Base-by-base conservation (phyloP, 1,140 invertebrate species). In the Melitaea cinxia region DNA sequence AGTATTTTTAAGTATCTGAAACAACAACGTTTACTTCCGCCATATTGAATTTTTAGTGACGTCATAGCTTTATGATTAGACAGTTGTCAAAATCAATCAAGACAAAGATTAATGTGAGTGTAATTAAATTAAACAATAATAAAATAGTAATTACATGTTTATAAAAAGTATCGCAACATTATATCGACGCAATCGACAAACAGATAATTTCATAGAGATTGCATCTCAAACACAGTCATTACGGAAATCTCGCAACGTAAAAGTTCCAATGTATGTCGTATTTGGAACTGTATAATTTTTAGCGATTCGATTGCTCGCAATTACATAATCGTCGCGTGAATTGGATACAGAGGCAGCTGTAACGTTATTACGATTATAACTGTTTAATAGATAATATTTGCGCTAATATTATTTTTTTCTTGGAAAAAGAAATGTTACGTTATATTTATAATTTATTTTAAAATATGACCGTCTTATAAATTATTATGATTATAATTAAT, bases 131-230 rank as follows among this genome's bases (percentile, higher is more conserved):
- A n/a, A n/a, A n/a, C n/a, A n/a, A n/a, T n/a, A n/a, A n/a, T 7
- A 28, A 28, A 3, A 28, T 28, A 4, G 26, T 4, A 28, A 28
- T 7, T 4, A 28, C 7, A 28, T 28, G 26, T 7, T 28, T 4
- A 28, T 33, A 33, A 2, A 33, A 33, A 33, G 1, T 1, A 9
- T 33, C 30, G 30, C 30, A 33, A 33, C 30, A 26, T 26, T n/a
- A 26, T 6, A 33, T n/a, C 6, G 30, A 49, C 47, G 49, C 63
- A 59, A 33, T 52, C 55, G 52, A 66, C 50, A 54, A 60, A 59
- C 56, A 26, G 14, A 39, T 39, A 39, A 39, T 19, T 39, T 5
- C 37, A 15, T 39, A 15, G 17, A 39, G 37, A 42, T 30, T 55
- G 60, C 50, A n/a, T 42, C 19, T 28, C 1, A 37, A 50, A 21